Base-by-base conservation (phyloP, 2,888 invertebrate genomes). In the Osedax frankpressi region DNA sequence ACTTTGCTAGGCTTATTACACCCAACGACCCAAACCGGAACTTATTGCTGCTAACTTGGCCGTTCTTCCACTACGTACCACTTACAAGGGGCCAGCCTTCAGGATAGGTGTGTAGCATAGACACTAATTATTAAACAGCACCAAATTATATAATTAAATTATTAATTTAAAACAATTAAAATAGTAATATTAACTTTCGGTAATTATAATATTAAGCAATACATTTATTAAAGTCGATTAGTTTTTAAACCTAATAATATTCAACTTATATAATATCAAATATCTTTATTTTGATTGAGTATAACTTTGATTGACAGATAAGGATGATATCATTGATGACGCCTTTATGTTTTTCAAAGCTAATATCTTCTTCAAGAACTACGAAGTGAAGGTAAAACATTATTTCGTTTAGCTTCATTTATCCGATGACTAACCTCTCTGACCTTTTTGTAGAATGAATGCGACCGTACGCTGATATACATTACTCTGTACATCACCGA, bases 301-400 rank as follows among this genome's bases (percentile, higher is more conserved):
- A n/a, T 19, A 11, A 44, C 19, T 19, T 44, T 44, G 6, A 6
- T 44, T 19, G 80, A 78, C 82, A 81, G 87, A 86, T n/a, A 88
- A 89, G 72, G 91, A 91, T 78, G 98, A 98, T 85, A 92, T 98
- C 77, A 91, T 98, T 79, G 98, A 99, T 85, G 98, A 98, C 87
- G 93, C 96, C 72, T 87, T 99, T 44, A 92, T 91, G 82, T 98
- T 89, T 85, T 99, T 99, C 86, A 97, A 95, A 87, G 96, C 98
- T 0, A 98, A 98, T 86, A 95, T 98, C 0, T 98, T 98, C 86
- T 99, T 98, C 85, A 89, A 96, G 78, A 96, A 94, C 44, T 98
- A 96, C 85, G 97, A 98, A 87, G 94, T 98, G 75, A 96, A 96
- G 89, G 93, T 93, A n/a, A n/a, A n/a, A n/a, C n/a, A n/a, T n/a